These are phyloP conservation scores for Nebria brevicollis DNA, from an alignment of 2,888 invertebrate genomes.

Conservation along the genomic window DNA sequence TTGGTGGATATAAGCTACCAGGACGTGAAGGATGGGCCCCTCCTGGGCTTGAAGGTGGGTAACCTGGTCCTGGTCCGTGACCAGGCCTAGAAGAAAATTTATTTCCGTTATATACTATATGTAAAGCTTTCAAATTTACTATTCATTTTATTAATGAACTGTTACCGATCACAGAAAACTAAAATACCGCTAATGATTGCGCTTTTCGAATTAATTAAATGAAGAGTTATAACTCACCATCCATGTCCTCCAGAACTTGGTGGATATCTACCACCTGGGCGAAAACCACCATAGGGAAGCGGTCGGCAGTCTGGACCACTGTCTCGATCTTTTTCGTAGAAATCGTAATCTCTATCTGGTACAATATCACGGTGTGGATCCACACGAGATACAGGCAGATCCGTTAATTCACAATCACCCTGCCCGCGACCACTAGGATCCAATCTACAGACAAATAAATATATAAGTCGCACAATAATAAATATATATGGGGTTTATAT, in stretches of 20 bases:
- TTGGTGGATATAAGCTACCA: neutral
- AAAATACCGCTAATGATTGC: neutral
- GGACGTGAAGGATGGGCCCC: neutral
- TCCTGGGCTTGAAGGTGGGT: slow-evolving; percentile 6
- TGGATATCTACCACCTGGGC: neutral
- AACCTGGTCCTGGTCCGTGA: slow-evolving; percentile 6
- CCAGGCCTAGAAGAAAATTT: neutral
- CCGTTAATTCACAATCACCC: slow-evolving; percentile 81
- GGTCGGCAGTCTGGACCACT: slow-evolving; percentile 71
- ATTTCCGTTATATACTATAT: neutral
- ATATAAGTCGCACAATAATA: neutral
- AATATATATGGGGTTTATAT: too few relatives aligned
- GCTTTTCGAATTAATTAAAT: neutral
- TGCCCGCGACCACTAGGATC: slow-evolving; percentile 76
- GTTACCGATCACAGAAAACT: too few relatives aligned
- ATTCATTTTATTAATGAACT: too few relatives aligned
- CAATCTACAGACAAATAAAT: slow-evolving; percentile 63
- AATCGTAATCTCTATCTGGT: slow-evolving; percentile 79
- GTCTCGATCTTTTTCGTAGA: slow-evolving; percentile 80
- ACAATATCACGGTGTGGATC: slow-evolving; percentile 72
- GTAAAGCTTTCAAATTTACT: too few relatives aligned
- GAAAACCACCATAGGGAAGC: slow-evolving; percentile 3
- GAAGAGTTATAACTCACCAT: neutral
- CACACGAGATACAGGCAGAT: slow-evolving; percentile 75
- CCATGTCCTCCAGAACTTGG: neutral